phyloP scores from a whole-genome alignment of 2,113 vertebrate species.

The Pelecanoides urinatrix region DNA sequence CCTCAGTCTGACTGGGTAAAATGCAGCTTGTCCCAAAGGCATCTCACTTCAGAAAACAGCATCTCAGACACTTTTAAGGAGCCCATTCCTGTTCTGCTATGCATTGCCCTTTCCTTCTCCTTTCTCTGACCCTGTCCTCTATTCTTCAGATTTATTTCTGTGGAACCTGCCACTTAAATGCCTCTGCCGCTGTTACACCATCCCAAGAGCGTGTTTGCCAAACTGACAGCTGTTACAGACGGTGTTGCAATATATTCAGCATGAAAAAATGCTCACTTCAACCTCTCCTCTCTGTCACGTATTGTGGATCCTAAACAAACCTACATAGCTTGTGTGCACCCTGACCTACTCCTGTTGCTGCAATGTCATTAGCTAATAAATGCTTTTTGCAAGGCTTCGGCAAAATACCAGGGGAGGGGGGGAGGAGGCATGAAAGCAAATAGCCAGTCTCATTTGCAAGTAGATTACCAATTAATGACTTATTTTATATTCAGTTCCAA shows the following conservation, averaged over 20 bases:
- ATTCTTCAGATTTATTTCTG: not conserved
- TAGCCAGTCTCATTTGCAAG: not conserved
- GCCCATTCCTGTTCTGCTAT: not conserved
- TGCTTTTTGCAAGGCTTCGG: not conserved
- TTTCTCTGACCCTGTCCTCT: not conserved
- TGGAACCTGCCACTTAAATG: not conserved
- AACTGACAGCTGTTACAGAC: not conserved
- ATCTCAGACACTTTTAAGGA: not conserved
- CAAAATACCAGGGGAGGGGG: not conserved
- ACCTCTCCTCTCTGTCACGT: rapidly evolving
- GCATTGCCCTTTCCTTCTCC: not conserved
- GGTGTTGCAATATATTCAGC: not conserved
- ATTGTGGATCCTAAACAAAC: not conserved
- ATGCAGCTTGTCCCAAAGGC: not conserved
- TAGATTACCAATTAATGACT: not conserved
- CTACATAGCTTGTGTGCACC: not conserved
- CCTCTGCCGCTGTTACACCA: not conserved
- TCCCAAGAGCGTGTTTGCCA: not conserved
- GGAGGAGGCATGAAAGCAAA: not conserved
- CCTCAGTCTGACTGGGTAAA: not conserved
- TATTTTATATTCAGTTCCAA: not conserved
- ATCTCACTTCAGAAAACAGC: not conserved
- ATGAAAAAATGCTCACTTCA: not conserved
- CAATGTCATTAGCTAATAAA: not conserved
- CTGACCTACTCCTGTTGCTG: not conserved